Percentiles rank a stretch among this genome's conserved stretches.
Evolutionary conservation across 2,113 vertebrate genomes (phyloP).

Genomic region (Myocastor coypus): DNA sequence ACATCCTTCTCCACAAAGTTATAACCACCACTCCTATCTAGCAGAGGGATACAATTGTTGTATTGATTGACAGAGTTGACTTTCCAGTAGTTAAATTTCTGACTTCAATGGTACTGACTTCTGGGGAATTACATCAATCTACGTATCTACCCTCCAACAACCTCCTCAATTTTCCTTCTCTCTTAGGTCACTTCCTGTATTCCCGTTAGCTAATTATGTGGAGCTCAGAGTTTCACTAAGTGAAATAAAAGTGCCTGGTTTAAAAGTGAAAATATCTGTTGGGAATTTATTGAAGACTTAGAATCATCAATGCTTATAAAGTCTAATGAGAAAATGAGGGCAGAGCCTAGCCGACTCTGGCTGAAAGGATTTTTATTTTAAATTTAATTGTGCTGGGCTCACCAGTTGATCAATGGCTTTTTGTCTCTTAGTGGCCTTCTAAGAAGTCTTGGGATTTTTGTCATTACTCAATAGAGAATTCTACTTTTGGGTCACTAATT

Average conservation of each 20-base stretch:
- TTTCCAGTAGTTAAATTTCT: background rate
- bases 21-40: background rate
- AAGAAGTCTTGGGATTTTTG: constrained; percentile 47
- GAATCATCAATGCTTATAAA: background rate
- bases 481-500: constrained; percentile 1
- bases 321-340: background rate
- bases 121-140: background rate
- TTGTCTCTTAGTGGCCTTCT: background rate
- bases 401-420: constrained; percentile 11
- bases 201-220: background rate
- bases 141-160: background rate
- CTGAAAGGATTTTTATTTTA: constrained; percentile 13
- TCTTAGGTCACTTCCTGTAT: background rate
- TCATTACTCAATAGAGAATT: constrained; percentile 50
- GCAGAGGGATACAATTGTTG: accelerated
- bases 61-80: too few species aligned
- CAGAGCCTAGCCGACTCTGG: background rate
- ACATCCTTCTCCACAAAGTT: background rate
- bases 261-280: background rate
- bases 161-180: background rate
- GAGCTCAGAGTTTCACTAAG: background rate
- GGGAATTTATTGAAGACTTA: constrained; percentile 21
- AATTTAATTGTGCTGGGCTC: constrained; percentile 36
- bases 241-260: background rate
- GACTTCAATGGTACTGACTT: background rate